These are phyloP conservation scores for Scarus forsteni DNA, from an alignment of 2,797 vertebrate genomes.

Conservation along the genomic window DNA sequence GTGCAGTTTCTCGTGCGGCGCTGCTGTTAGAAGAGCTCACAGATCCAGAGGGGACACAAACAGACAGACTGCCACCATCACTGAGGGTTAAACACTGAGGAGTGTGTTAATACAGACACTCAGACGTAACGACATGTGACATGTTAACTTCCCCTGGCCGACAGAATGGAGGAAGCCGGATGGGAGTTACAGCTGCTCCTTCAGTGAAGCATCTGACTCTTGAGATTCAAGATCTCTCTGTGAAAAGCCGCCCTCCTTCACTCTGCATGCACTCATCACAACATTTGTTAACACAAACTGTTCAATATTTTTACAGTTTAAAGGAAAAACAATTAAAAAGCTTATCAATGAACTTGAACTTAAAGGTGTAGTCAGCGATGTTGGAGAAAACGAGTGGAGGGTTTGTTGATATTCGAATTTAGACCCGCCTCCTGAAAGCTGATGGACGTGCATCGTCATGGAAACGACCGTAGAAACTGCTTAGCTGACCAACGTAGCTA, in stretches of 20 bases:
- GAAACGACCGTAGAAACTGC: no score
- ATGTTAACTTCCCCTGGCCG: neutral
- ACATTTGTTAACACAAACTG: no score
- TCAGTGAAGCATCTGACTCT: neutral
- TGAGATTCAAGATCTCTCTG: slow-evolving; percentile 1
- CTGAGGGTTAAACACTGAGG: slow-evolving; percentile 11
- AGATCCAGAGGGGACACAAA: slow-evolving; percentile 2
- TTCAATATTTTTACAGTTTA: no score
- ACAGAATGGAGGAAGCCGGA: slow-evolving; percentile 11
- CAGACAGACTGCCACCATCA: slow-evolving; percentile 20
- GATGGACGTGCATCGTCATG: no score
- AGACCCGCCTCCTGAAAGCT: no score
- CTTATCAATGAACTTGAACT: no score
- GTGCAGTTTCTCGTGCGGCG: neutral
- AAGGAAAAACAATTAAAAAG: no score
- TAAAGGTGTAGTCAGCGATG: no score
- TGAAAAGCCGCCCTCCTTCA: neutral
- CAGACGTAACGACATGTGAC: slow-evolving; percentile 5
- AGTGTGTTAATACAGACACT: neutral
- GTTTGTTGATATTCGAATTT: no score
- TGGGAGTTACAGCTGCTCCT: slow-evolving; percentile 3
- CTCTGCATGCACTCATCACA: neutral
- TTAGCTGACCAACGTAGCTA: no score
- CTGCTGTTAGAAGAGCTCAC: slow-evolving; percentile 5
- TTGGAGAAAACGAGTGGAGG: no score